Evolutionary conservation across 2,113 vertebrate species (phyloP), one percentile per base, ranked within the genome.

Genomic region (Rhipidura dahli): DNA sequence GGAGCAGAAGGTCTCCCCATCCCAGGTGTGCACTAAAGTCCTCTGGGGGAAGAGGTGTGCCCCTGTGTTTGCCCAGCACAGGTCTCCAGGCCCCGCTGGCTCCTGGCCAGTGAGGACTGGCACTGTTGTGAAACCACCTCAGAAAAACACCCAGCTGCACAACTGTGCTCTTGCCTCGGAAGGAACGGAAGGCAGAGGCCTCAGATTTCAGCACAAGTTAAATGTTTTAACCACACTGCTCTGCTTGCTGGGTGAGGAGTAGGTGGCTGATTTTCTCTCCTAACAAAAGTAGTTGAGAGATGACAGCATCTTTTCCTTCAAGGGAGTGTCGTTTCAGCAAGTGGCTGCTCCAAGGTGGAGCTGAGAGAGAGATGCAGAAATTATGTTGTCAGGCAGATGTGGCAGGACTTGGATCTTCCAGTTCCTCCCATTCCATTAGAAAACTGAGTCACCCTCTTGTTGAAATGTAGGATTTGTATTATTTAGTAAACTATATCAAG

Each of bases 71-170:
- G 54, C 39, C 22, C 6, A 51, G 26, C 44, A 28, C 35, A 11
- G 15, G 26, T 40, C 63, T 45, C 39, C 3, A 1, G 30, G n/a
- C 13, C 28, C 9, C 33, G 39, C 51, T 72, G 78, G 12, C 33
- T 24, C 49, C 15, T 0, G 19, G 54, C 40, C 77, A 45, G 60
- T 0, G 1, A 68, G 80, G 39, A 57, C 0, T 0, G 26, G 21
- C 47, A 35, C 16, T 60, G 50, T 23, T 9, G 54, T 70, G 71
- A 53, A 81, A 86, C 42, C 51, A 39, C 30, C 68, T 78, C 85
- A 54, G 73, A 66, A 83, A 83, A 87, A 57, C 54, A 69, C 39
- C 44, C 26, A 53, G 1, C 22, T 68, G 2, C 13, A 13, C 7
- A 28, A 49, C 0, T 78, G 35, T 40, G 60, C 35, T 83, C 89